Evolutionary conservation across 1,140 invertebrate genomes (phyloP).

Genomic region (Procambarus clarkii): DNA sequence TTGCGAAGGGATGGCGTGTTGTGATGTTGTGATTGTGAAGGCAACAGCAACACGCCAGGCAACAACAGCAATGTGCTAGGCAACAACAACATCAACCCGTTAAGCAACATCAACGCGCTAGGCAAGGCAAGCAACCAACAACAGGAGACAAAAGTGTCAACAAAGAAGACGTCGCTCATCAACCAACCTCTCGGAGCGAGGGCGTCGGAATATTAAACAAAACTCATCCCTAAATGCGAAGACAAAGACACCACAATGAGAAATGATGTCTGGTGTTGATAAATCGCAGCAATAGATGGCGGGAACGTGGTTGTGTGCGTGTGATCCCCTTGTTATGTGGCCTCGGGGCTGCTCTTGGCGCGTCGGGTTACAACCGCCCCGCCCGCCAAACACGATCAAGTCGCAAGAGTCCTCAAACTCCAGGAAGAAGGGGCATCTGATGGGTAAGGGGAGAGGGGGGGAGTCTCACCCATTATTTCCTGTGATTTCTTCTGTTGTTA

Average conservation of each 20-base stretch:
- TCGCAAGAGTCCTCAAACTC: slow-evolving; percentile 3
- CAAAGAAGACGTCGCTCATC: no score
- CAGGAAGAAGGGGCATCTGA: neutral
- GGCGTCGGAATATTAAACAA: no score
- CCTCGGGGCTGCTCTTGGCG: neutral
- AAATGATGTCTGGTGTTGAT: neutral
- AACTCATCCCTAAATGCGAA: no score
- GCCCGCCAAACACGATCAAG: neutral
- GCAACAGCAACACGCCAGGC: no score
- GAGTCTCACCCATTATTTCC: neutral
- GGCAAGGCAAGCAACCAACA: no score
- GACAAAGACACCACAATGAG: neutral
- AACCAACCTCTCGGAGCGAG: no score
- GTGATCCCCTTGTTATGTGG: slow-evolving; percentile 1
- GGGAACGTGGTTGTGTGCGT: neutral
- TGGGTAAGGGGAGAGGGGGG: neutral
- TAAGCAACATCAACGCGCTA: no score
- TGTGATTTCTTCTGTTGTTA: neutral
- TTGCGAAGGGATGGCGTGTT: no score
- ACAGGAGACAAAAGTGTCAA: no score
- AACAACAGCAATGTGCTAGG: no score
- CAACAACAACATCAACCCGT: no score
- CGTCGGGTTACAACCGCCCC: neutral
- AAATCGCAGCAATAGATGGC: neutral
- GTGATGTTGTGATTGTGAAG: no score